Base-by-base conservation (phyloP, 2,113 vertebrate species). In the Eclectus roratus region DNA sequence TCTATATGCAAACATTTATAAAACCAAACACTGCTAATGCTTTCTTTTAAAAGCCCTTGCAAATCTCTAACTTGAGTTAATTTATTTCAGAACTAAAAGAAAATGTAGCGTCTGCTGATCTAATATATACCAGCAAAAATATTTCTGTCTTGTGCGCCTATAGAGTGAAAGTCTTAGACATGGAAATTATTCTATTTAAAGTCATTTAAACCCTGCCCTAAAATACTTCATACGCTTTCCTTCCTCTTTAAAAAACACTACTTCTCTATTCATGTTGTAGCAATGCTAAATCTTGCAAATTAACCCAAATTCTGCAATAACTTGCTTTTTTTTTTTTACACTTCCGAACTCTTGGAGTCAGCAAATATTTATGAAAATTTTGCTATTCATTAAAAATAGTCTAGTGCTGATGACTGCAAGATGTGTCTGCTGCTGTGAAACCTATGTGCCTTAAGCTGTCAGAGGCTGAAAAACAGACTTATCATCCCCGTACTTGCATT, bases 171-270 rank as follows among this genome's bases (percentile, higher is more conserved):
- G 73, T 78, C 21, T n/a, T 73, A 37, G 44, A 65, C 19, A 77
- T 44, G 39, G 44, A 94, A 79, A 74, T 58, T 2, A 49, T 31
- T 86, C 8, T 44, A 63, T 70, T 80, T 73, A 63, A 78, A 93
- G 39, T 50, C 33, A 65, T 61, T 69, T 61, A 87, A 58, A 52
- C 13, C 0, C 1, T 55, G 17, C 23, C 41, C 39, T 78, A 50
- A 84, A 87, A 47, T 14, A 50, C 13, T 87, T 87, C 1, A 23
- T 68, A 31, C 4, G 13, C 7, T 71, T 85, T 31, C 35, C 56
- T 95, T 91, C 56, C 61, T 81, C 93, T 92, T 93, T 88, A 74
- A 90, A 25, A 49, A 66, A 37, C 44, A 47, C 2, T 37, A 80
- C 60, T 86, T 91, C 60, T 80, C 73, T 83, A 23, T 83, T 88